Conservation (phyloP, 2,113 vertebrate species). For the Sander vitreus region DNA sequence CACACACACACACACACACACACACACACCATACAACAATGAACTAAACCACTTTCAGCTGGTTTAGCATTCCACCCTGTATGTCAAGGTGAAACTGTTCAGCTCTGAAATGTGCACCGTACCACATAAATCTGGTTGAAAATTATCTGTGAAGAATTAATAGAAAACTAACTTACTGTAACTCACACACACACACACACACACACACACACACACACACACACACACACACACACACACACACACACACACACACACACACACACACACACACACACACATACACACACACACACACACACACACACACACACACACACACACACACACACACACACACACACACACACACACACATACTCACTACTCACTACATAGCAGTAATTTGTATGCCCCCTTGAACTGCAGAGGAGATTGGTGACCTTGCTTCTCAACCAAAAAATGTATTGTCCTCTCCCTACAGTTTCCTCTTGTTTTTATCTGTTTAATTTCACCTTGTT, state of each 20-base stretch:
- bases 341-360: background rate
- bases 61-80: slow-evolving; percentile 44
- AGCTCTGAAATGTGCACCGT: slow-evolving; percentile 6
- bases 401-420: background rate
- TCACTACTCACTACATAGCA: too few relatives aligned
- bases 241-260: too few relatives aligned
- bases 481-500: background rate
- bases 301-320: background rate
- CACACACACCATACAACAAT: background rate
- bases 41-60: slow-evolving; percentile 22
- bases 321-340: background rate
- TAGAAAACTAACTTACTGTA: slow-evolving; percentile 4
- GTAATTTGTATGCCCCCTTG: slow-evolving; percentile 8
- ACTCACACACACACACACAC: background rate
- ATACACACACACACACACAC: background rate
- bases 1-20: slow-evolving; percentile 19
- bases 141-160: slow-evolving; percentile 36
- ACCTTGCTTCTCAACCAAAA: background rate
- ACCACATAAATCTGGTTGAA: slow-evolving; percentile 69
- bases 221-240: background rate
- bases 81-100: slow-evolving; percentile 61
- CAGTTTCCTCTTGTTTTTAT: background rate
- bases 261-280: background rate
- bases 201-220: background rate
- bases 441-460: background rate